Evolutionary conservation across 2,888 invertebrate genomes (phyloP).

Genomic region (Drosophila putrida): DNA sequence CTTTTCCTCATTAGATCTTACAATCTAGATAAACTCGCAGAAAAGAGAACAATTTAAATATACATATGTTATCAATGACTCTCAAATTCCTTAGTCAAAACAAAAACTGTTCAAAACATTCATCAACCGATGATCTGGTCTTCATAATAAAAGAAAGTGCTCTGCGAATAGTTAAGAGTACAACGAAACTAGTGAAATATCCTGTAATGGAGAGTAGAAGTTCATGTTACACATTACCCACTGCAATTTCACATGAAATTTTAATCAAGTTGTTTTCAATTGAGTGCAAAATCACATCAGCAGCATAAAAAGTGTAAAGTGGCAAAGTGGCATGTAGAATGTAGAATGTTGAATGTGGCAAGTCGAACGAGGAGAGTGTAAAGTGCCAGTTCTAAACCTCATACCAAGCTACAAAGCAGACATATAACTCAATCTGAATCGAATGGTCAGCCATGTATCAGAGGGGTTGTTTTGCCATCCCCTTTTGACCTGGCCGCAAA

Average conservation of each 20-base stretch:
- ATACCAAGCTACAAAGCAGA: constrained; percentile 15
- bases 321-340: constrained; percentile 14
- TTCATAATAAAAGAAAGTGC: constrained; percentile 31
- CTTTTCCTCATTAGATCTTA: no score
- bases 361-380: constrained; percentile 25
- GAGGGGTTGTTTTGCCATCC: constrained; percentile 45
- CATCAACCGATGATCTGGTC: constrained; percentile 16
- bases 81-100: no score
- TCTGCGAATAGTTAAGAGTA: constrained; percentile 12
- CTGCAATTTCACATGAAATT: constrained; percentile 71
- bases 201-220: constrained; percentile 45
- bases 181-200: constrained; percentile 29
- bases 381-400: constrained; percentile 43
- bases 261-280: constrained; percentile 81
- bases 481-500: constrained; percentile 47
- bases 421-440: constrained; percentile 40
- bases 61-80: no score
- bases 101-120: background rate
- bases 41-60: no score
- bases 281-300: constrained; percentile 84
- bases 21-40: no score
- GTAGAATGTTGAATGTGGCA: constrained; percentile 20
- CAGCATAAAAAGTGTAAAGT: constrained; percentile 42
- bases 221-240: constrained; percentile 58
- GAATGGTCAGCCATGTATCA: constrained; percentile 54